Base-by-base conservation (phyloP, 1,140 invertebrate species). In the Heterodera schachtii region DNA sequence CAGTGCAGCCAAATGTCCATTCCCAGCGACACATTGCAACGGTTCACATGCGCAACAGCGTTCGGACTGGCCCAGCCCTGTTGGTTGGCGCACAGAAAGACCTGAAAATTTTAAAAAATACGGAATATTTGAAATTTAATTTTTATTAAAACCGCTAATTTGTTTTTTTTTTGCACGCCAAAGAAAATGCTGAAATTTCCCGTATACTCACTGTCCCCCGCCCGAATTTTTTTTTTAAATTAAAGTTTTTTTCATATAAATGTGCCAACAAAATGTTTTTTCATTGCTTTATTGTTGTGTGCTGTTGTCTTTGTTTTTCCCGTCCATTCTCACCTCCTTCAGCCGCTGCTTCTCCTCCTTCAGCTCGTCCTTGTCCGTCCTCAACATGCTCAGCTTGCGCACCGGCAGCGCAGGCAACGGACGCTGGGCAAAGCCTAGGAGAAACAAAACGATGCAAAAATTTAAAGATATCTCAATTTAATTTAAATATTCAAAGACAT, bases 11-110 rank as follows among this genome's bases (percentile, higher is more conserved):
- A 78, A 78, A 78, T 78, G 47, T 78, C 77, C 77, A 78, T 78
- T 44, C 77, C 8, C 47, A 52, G 47, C 46, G 44, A 41, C 47
- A 69, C 81, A 49, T 84, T 85, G 84, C 84, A 83, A 9, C 84
- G 84, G 31, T 85, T 77, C 49, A 85, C 76, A 74, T 80, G 84
- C 43, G 84, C 82, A 60, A 85, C 73, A 46, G 85, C 84, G 66
- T 86, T 78, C 13, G 84, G 84, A 83, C 85, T 86, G 43, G 84
- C 84, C 84, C 84, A 85, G 57, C 85, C 67, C 78, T 85, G 84
- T 73, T 86, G 84, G 46, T 81, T 85, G 43, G 85, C 82, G 41
- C 74, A 85, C 8, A 84, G 43, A 67, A 85, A 85, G 31, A 76
- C 75, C 73, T 75, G 60, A 4, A 16, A 7, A 3, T 43, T n/a